A percentile compares a stretch with the other conserved stretches of the same genome.
Conservation (phyloP, 2,888 invertebrate genomes). For the Oeneis ivallda region DNA sequence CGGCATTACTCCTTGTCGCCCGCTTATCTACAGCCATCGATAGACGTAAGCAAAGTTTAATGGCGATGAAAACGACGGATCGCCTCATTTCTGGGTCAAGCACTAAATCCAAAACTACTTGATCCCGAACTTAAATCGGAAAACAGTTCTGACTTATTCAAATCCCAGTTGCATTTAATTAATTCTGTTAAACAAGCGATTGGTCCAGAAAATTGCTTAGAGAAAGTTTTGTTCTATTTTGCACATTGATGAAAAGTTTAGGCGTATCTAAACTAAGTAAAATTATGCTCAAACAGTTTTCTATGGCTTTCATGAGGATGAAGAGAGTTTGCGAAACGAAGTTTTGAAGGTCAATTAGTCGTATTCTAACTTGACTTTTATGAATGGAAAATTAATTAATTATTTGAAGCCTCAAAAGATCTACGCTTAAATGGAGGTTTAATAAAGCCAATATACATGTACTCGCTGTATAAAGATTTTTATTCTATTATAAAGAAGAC, state of each 20-base stretch:
- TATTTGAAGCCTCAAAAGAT: slow-evolving; percentile 10
- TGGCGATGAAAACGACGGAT: slow-evolving; percentile 68
- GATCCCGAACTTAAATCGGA: slow-evolving; percentile 57
- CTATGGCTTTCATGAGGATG: background rate
- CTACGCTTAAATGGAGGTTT: background rate
- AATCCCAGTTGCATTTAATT: slow-evolving; percentile 28
- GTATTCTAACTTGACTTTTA: background rate
- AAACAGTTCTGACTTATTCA: slow-evolving; percentile 29
- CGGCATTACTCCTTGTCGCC: slow-evolving; percentile 42
- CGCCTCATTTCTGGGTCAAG: slow-evolving; percentile 57
- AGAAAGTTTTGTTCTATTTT: slow-evolving; percentile 12
- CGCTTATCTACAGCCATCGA: slow-evolving; percentile 56
- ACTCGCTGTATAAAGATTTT: background rate
- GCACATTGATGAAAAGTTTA: slow-evolving; percentile 13
- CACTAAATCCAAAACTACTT: slow-evolving; percentile 66
- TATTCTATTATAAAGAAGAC: background rate
- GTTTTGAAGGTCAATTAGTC: slow-evolving; percentile 6
- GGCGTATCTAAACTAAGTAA: slow-evolving; percentile 5
- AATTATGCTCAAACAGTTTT: slow-evolving; percentile 11
- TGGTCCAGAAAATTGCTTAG: slow-evolving; percentile 19
- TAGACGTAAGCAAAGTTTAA: slow-evolving; percentile 60
- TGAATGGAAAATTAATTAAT: slow-evolving; percentile 14
- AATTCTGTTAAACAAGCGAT: slow-evolving; percentile 25
- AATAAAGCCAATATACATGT: background rate
- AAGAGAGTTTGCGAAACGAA: slow-evolving; percentile 4